Conservation (phyloP, 2,113 vertebrate genomes). For the Ophthalmotilapia sp. region DNA sequence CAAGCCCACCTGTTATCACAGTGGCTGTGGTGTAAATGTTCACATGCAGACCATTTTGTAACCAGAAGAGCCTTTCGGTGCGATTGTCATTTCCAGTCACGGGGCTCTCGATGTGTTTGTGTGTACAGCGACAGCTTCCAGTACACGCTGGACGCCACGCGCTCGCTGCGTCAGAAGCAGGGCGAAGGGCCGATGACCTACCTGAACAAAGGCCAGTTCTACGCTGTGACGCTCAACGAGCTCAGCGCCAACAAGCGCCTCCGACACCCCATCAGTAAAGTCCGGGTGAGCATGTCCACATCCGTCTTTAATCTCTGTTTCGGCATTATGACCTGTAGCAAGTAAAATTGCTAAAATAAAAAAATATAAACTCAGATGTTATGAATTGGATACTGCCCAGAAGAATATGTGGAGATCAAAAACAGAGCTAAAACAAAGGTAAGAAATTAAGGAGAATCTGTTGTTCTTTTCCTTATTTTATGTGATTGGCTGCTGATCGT, state of each 20-base stretch:
- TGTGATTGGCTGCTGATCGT: not conserved
- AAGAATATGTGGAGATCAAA: not conserved
- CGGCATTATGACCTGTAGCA: not conserved
- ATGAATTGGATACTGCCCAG: not conserved
- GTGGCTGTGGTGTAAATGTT: not conserved
- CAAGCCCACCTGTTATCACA: not conserved
- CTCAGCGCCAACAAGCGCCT: constrained; percentile 91
- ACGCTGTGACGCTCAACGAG: constrained; percentile 91
- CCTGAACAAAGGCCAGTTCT: constrained; percentile 98
- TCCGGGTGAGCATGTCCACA: constrained; percentile 76
- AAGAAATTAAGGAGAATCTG: not conserved
- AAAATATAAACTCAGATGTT: not conserved
- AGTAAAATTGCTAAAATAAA: not conserved
- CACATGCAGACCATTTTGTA: not conserved
- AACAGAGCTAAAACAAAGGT: not conserved
- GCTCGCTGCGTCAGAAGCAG: constrained; percentile 92
- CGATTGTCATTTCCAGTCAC: not conserved
- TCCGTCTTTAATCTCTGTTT: not conserved
- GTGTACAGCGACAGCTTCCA: constrained; percentile 84
- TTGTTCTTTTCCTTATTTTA: not conserved
- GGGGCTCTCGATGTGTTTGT: not conserved
- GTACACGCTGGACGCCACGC: constrained; percentile 89
- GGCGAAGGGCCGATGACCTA: constrained; percentile 97
- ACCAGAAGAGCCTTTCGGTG: not conserved
- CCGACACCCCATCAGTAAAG: constrained; percentile 97